A percentile compares a stretch with the other conserved stretches of the same genome.
phyloP scores from a whole-genome alignment of 2,113 vertebrate genomes.

The Ophiodon elongatus region DNA sequence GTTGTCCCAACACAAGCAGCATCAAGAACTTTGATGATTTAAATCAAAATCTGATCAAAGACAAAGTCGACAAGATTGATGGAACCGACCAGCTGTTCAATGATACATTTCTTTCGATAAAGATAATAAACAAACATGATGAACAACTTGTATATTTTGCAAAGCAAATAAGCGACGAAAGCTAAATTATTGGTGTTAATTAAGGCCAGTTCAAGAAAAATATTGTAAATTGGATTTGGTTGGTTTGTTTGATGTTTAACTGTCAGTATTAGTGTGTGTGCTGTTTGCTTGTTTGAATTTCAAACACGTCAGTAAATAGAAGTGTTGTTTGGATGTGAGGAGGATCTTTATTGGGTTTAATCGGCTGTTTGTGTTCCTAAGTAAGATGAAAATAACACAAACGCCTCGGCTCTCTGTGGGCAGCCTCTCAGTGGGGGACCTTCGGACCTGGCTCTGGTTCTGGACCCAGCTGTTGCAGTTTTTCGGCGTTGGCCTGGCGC shows the following conservation, averaged over 20 bases:
- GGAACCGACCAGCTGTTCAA: too few relatives aligned
- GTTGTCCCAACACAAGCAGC: too few relatives aligned
- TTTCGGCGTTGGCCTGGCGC: slow-evolving; percentile 22
- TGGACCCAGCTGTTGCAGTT: slow-evolving; percentile 27
- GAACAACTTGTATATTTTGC: too few relatives aligned
- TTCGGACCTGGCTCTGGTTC: slow-evolving; percentile 12
- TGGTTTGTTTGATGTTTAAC: neutral
- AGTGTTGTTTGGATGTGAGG: neutral
- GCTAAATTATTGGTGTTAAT: neutral
- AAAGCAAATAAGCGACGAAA: too few relatives aligned
- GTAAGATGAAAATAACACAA: slow-evolving; percentile 6
- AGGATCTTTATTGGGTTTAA: neutral
- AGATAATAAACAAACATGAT: too few relatives aligned
- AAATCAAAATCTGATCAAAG: too few relatives aligned
- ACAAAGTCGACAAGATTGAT: too few relatives aligned
- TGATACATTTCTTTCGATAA: too few relatives aligned
- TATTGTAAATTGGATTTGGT: neutral
- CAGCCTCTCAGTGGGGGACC: neutral
- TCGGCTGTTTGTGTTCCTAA: neutral
- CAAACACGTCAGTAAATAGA: neutral
- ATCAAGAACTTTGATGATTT: too few relatives aligned
- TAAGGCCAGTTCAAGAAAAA: neutral
- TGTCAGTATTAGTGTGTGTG: neutral
- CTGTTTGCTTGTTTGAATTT: neutral
- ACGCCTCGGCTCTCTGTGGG: neutral